Evolutionary conservation across 2,888 invertebrate genomes (phyloP), one percentile per base, ranked within the genome.

Genomic region (Athalia rosae): DNA sequence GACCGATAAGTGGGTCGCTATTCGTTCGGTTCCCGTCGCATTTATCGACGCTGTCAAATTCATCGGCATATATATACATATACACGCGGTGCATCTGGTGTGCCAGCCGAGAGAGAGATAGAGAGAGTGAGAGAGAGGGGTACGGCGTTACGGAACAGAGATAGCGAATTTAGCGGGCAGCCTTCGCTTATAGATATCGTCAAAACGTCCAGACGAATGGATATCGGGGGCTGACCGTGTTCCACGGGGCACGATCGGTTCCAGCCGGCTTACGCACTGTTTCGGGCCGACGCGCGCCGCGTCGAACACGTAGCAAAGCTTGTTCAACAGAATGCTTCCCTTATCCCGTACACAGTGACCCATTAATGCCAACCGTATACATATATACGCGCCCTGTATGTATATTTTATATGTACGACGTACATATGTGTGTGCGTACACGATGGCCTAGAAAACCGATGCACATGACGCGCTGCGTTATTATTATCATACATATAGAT

Each of bases 291-390:
- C n/a, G n/a, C n/a, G n/a, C 71, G 58, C 45, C 50, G 69, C 50
- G 56, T 71, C 74, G 74, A 58, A 74, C 74, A 74, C n/a, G 74
- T 50, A 13, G 74, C 74, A 56, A 74, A 74, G 74, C 74, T 74
- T 74, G 74, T 74, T 61, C 74, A 74, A 74, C 74, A 74, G 74
- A 74, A 74, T 61, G 74, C 74, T 74, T 62, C 74, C 74, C 74
- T 74, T 74, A 62, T 62, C 74, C 74, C n/a, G 43, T 59, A 48
- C 50, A 48, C 53, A 58, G 61, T 71, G 47, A 61, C 11, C 71
- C 71, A 71, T 71, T 71, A 71, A 74, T 28, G 47, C 9, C 61
- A 61, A 48, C 61, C 71, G 45, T 53, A 50, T 50, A 50, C 50
- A 50, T 50, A 4, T 53, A n/a, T n/a, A 53, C 28, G n/a, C n/a